phyloP scores from a whole-genome alignment of 1,140 invertebrate species.

The Sycobia sp. region DNA sequence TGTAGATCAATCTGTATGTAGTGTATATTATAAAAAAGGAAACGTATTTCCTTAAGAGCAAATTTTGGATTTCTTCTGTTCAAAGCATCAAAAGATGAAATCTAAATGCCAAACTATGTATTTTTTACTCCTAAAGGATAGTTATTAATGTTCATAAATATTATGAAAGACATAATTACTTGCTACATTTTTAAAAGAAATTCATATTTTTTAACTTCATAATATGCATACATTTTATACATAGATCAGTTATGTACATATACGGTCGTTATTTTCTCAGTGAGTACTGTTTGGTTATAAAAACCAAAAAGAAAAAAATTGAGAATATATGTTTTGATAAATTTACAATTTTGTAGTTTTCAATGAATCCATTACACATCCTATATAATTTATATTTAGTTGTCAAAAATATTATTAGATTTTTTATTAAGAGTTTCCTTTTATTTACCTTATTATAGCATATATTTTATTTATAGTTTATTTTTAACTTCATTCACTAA shows the following conservation, averaged over 20 bases:
- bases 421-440: not conserved
- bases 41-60: not conserved
- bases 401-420: not conserved
- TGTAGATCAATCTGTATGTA: conserved; percentile 17
- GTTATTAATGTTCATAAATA: conserved; percentile 9
- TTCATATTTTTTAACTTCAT: conserved; percentile 26
- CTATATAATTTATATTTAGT: not conserved
- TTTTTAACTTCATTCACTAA: too few relatives aligned
- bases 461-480: too few relatives aligned
- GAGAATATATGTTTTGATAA: conserved; percentile 28
- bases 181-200: conserved; percentile 14
- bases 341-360: conserved; percentile 16
- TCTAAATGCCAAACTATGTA: not conserved
- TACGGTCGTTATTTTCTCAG: conserved; percentile 4
- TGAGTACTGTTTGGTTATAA: conserved; percentile 8
- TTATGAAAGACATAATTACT: not conserved
- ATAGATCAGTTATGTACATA: conserved; percentile 14
- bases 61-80: too few relatives aligned
- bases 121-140: not conserved
- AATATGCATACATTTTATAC: conserved; percentile 26
- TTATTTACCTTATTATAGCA: not conserved
- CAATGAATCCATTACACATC: conserved; percentile 2
- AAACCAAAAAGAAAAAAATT: too few relatives aligned
- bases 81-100: not conserved
- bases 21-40: not conserved